Evolutionary conservation across 2,888 invertebrate genomes (phyloP).

Genomic region (Scaptomyza polygonia): DNA sequence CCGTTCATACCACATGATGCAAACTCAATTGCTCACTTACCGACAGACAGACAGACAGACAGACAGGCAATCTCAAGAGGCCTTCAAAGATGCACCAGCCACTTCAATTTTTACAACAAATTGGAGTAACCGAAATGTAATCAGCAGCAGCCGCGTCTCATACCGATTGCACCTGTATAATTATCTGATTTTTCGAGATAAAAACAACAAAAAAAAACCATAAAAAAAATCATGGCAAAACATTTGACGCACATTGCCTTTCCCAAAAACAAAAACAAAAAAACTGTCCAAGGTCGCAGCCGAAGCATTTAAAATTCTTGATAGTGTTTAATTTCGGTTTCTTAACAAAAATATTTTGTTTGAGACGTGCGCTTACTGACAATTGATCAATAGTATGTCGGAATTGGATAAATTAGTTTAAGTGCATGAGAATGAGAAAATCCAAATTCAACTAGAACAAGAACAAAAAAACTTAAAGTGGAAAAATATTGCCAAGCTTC

Average conservation of each 20-base stretch:
- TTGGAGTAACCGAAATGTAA: constrained; percentile 7
- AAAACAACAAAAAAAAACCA: neutral
- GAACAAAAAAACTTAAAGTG: constrained; percentile 6
- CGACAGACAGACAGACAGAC: too few species aligned
- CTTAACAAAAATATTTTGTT: constrained; percentile 39
- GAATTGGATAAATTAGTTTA: constrained; percentile 62
- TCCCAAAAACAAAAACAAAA: constrained; percentile 19
- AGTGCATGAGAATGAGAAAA: constrained; percentile 7
- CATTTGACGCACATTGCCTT: constrained; percentile 41
- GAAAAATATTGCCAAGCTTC: constrained; percentile 22
- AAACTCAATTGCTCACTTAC: constrained; percentile 9
- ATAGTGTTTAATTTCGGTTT: constrained; percentile 23
- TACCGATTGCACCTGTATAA: constrained; percentile 21
- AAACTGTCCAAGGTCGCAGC: constrained; percentile 41
- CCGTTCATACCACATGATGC: constrained; percentile 1
- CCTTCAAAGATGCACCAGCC: constrained; percentile 36
- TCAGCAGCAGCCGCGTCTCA: constrained; percentile 12
- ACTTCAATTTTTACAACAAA: constrained; percentile 7
- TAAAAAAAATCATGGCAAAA: constrained; percentile 8
- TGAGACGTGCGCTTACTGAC: constrained; percentile 68
- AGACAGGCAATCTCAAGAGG: too few species aligned
- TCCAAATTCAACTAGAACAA: constrained; percentile 12
- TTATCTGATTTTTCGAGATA: constrained; percentile 16
- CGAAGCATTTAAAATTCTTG: constrained; percentile 56
- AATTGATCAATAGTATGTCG: constrained; percentile 76